These are phyloP conservation scores for Halocaridina rubra DNA, from an alignment of 2,888 invertebrate genomes.

Conservation along the genomic window DNA sequence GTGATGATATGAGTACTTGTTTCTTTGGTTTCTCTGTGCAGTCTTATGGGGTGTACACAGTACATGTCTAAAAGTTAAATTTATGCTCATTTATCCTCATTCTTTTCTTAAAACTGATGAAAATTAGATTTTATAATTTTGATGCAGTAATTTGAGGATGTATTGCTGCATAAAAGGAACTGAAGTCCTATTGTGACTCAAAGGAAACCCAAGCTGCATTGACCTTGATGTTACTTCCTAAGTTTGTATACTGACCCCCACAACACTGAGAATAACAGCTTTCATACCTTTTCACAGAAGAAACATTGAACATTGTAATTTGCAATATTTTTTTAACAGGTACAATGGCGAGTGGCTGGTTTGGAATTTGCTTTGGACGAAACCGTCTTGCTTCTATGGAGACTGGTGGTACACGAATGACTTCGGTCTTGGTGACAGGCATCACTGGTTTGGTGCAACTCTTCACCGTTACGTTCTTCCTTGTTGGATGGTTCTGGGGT, in stretches of 20 bases:
- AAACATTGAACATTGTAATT: too few species aligned
- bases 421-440: constrained; percentile 85
- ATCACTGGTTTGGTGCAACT: constrained; percentile 89
- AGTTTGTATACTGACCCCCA: too few species aligned
- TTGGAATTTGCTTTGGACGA: constrained; percentile 89
- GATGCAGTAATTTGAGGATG: neutral
- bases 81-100: neutral
- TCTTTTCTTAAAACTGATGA: neutral
- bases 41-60: neutral
- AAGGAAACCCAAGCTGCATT: too few species aligned
- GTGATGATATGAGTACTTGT: too few species aligned
- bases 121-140: neutral
- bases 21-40: neutral
- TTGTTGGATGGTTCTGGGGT: constrained; percentile 98
- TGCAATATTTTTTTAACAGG: constrained; percentile 70
- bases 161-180: too few species aligned
- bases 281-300: too few species aligned
- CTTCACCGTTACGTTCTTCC: constrained; percentile 92
- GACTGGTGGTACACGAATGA: constrained; percentile 79
- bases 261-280: too few species aligned
- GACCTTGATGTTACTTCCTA: too few species aligned
- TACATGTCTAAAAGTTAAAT: too few species aligned
- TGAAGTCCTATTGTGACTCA: too few species aligned
- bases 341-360: constrained; percentile 87
- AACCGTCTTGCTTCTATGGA: constrained; percentile 87